These are phyloP conservation scores for Ormyrus thymus DNA, from an alignment of 2,888 invertebrate species.

Conservation along the genomic window DNA sequence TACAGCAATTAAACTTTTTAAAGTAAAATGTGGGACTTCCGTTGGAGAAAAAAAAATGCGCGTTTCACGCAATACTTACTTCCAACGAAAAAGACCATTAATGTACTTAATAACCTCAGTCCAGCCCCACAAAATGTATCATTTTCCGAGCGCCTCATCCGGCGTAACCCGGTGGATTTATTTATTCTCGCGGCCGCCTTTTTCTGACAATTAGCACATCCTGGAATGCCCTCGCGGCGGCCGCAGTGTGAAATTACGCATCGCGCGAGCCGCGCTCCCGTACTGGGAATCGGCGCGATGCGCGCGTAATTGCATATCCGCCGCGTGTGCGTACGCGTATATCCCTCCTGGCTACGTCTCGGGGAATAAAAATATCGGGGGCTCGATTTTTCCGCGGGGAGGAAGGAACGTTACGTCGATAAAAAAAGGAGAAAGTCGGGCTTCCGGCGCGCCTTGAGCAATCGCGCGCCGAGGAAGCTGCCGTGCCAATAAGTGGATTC, in stretches of 20 bases:
- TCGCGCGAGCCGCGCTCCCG: background rate
- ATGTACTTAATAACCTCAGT: too few species aligned
- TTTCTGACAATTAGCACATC: constrained; percentile 47
- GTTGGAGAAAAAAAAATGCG: too few species aligned
- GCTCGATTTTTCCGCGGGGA: constrained; percentile 23
- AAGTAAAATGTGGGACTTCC: too few species aligned
- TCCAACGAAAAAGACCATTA: too few species aligned
- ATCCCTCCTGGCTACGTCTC: background rate
- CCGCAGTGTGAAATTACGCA: constrained; percentile 35
- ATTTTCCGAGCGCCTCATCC: constrained; percentile 11
- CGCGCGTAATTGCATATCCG: constrained; percentile 32
- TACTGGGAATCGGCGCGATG: constrained; percentile 10
- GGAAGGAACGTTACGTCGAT: background rate
- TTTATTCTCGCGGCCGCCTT: constrained; percentile 26
- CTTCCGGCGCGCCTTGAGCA: constrained; percentile 15
- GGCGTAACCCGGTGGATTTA: background rate
- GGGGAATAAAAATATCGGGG: constrained; percentile 38
- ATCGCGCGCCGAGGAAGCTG: constrained; percentile 51
- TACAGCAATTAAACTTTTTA: too few species aligned
- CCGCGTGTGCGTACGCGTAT: background rate
- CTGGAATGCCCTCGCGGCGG: constrained; percentile 42
- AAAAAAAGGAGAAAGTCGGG: background rate
- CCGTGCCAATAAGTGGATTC: constrained; percentile 62
- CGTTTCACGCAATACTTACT: too few species aligned
- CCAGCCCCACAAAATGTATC: too few species aligned